These are phyloP conservation scores for Reticulitermes speratus DNA, from an alignment of 1,140 invertebrate genomes.

Conservation along the genomic window DNA sequence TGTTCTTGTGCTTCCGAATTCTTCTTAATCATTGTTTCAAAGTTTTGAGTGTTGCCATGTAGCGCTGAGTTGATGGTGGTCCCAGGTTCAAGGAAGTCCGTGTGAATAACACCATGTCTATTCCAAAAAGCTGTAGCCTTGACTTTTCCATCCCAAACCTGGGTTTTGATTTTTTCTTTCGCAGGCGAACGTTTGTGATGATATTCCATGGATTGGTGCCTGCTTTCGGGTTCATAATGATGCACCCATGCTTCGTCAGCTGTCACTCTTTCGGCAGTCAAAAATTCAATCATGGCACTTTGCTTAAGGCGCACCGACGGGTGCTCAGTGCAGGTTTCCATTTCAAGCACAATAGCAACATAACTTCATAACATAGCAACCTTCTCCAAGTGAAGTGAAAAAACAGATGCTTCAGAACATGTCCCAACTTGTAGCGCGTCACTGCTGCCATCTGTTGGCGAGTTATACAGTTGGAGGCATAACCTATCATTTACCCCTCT, in stretches of 20 bases:
- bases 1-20: not conserved
- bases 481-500: not conserved
- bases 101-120: not conserved
- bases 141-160: too few relatives aligned
- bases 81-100: not conserved
- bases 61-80: not conserved
- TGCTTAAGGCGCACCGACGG: not conserved
- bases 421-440: not conserved
- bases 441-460: not conserved
- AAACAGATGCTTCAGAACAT: too few relatives aligned
- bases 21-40: slow-evolving; percentile 3
- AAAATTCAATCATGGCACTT: not conserved
- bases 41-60: not conserved
- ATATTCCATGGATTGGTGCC: too few relatives aligned
- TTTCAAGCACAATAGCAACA: not conserved
- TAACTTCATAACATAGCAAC: not conserved
- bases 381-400: too few relatives aligned
- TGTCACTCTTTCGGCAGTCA: not conserved
- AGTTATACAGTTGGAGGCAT: not conserved
- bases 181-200: too few relatives aligned
- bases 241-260: too few relatives aligned
- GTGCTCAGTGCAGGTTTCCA: not conserved
- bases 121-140: too few relatives aligned
- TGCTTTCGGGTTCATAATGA: too few relatives aligned
- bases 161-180: too few relatives aligned